Conservation (phyloP, 1,140 invertebrate species). For the Pogonomyrmex californicus region DNA sequence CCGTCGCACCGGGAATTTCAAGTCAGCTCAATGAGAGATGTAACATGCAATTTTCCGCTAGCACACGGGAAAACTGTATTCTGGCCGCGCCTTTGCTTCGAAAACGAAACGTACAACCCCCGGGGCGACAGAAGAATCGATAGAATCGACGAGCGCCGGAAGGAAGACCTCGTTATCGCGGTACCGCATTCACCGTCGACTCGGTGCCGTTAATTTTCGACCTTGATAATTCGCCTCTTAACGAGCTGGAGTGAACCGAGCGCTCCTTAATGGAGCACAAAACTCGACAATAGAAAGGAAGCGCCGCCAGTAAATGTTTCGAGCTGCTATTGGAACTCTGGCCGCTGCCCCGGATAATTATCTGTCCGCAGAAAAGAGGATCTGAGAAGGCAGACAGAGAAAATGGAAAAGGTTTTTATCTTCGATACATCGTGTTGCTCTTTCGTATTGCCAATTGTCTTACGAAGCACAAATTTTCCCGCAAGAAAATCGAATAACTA, state of each 20-base stretch:
- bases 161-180: slow-evolving; percentile 50
- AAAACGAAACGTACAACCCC: slow-evolving; percentile 28
- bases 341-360: slow-evolving; percentile 73
- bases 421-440: slow-evolving; percentile 12
- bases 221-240: slow-evolving; percentile 69
- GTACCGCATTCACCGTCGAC: slow-evolving; percentile 45
- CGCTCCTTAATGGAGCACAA: slow-evolving; percentile 75
- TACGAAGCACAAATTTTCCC: background rate
- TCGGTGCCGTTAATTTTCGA: slow-evolving; percentile 68
- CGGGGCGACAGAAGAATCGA: slow-evolving; percentile 2
- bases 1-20: slow-evolving; percentile 25
- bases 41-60: slow-evolving; percentile 40
- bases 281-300: slow-evolving; percentile 78
- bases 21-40: slow-evolving; percentile 17
- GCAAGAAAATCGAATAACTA: background rate
- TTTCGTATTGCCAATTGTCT: slow-evolving; percentile 27
- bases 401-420: slow-evolving; percentile 43
- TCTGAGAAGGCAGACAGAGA: slow-evolving; percentile 10
- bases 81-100: slow-evolving; percentile 33
- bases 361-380: slow-evolving; percentile 55
- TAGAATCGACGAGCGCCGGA: slow-evolving; percentile 43
- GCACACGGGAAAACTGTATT: slow-evolving; percentile 12
- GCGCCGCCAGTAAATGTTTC: slow-evolving; percentile 79
- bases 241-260: slow-evolving; percentile 64
- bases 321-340: slow-evolving; percentile 69